Conservation (phyloP, 2,888 invertebrate genomes). For the Parnassius smintheus region DNA sequence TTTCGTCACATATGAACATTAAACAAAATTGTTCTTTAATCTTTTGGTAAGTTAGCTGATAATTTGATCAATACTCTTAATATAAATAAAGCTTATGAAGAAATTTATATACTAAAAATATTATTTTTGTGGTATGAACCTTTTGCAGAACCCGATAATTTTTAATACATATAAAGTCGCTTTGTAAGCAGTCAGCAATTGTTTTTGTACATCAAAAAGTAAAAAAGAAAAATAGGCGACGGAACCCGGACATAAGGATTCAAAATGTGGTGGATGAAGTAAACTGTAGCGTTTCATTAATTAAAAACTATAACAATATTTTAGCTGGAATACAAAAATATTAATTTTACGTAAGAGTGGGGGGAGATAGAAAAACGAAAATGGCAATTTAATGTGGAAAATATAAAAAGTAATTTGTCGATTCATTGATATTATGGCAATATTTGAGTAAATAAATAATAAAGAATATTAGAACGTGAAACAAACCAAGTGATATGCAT, state of each 20-base stretch:
- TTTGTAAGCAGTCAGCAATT: slow-evolving; percentile 3
- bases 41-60: slow-evolving; percentile 36
- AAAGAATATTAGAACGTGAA: too few relatives aligned
- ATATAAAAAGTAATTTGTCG: too few relatives aligned
- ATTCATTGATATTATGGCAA: too few relatives aligned
- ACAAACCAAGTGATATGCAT: too few relatives aligned
- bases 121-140: slow-evolving; percentile 21
- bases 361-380: too few relatives aligned
- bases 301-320: too few relatives aligned
- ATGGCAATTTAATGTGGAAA: too few relatives aligned
- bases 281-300: too few relatives aligned
- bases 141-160: neutral
- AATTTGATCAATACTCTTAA: slow-evolving; percentile 44
- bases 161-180: neutral
- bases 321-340: too few relatives aligned
- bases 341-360: too few relatives aligned
- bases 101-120: slow-evolving; percentile 36
- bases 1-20: neutral
- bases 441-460: too few relatives aligned
- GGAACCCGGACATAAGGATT: slow-evolving; percentile 9
- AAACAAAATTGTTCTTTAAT: slow-evolving; percentile 3
- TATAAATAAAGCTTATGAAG: slow-evolving; percentile 43
- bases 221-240: neutral
- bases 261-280: too few relatives aligned
- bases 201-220: neutral